phyloP scores from a whole-genome alignment of 1,140 invertebrate species.

The Parasteatoda tepidariorum region DNA sequence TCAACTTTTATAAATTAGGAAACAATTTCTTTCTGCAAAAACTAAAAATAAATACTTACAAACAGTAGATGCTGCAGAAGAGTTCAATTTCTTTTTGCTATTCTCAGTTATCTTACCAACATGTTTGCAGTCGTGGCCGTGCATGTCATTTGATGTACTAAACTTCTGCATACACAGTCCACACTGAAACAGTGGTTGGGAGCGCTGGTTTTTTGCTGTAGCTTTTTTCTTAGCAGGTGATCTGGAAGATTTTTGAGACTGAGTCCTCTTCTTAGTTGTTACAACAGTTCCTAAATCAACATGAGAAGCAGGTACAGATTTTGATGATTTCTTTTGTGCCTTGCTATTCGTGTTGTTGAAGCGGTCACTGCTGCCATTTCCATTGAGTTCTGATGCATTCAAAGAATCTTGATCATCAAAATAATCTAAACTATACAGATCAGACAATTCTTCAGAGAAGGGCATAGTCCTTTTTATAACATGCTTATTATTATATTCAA shows the following conservation, averaged over 20 bases:
- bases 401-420: conserved; percentile 7
- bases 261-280: conserved; percentile 10
- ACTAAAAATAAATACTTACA: conserved; percentile 38
- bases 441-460: conserved; percentile 16
- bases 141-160: conserved; percentile 45
- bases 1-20: no score
- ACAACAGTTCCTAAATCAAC: conserved; percentile 46
- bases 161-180: conserved; percentile 50
- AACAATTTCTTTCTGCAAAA: no score
- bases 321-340: background rate
- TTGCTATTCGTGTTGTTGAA: background rate
- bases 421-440: conserved; percentile 39
- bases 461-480: conserved; percentile 26
- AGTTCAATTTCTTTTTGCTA: conserved; percentile 5
- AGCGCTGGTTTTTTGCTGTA: background rate
- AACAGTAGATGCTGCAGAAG: background rate
- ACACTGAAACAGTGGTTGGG: conserved; percentile 43
- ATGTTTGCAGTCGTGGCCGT: conserved; percentile 39
- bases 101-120: background rate
- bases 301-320: conserved; percentile 38
- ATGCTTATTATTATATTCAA: conserved; percentile 44
- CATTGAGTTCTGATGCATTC: background rate
- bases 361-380: conserved; percentile 10
- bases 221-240: conserved; percentile 2
- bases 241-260: background rate